Evolutionary conservation across 2,113 vertebrate genomes (phyloP), one percentile per base, ranked within the genome.

Genomic region (Pseudorasbora parva): DNA sequence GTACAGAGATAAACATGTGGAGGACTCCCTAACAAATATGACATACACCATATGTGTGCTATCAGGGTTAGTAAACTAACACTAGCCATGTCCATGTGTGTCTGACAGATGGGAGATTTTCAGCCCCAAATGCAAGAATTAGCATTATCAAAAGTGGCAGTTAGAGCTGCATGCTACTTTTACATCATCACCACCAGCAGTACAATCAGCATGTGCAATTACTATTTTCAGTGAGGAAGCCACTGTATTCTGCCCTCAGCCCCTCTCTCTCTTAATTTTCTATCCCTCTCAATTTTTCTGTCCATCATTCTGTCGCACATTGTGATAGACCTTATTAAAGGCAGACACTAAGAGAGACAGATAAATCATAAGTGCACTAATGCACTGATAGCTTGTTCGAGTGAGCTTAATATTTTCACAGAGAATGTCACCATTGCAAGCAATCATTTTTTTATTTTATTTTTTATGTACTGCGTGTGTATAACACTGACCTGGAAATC

Each of bases 141-240:
- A 88, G 85, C 82, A 25, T 60, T 78, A 94, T 93, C 90, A 92
- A 92, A 93, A 90, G 79, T 71, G 76, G 88, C 72, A 73, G 88
- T 87, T 89, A 87, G 60, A 68, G 41, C 82, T 9, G 64, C 79
- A 49, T 86, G 77, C 82, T 89, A 78, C 85, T 84, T 87, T 88
- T 85, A 72, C 81, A 84, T 82, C 86, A 81, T 37, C 81, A 54
- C 79, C 87, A 54, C 78, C 87, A 86, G 79, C 80, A 81, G 73
- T 56, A 83, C 80, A 87, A 88, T 88, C 87, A 89, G 83, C 19
- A 47, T 71, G 84, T 86, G 83, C 79, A 86, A 87, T 92, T 88
- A 89, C 66, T 56, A 83, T 78, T 89, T 92, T 92, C 91, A 92
- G 92, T 92, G 87, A 83, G 83, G 47, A 51, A 86, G 83, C 87